Conservation (phyloP, 2,113 vertebrate species). For the Mormyrus lacerda region DNA sequence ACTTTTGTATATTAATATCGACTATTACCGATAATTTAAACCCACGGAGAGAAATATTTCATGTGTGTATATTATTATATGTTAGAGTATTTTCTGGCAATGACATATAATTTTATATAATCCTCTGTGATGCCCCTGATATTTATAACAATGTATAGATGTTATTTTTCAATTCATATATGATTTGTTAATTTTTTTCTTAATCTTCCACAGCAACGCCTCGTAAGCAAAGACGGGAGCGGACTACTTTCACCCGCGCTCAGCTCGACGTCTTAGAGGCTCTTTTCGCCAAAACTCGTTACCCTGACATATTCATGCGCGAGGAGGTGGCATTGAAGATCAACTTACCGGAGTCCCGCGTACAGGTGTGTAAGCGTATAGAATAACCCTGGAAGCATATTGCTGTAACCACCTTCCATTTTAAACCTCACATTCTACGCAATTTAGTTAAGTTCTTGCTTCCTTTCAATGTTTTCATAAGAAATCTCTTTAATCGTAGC, state of each 20-base stretch:
- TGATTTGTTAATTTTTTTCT: too few relatives aligned
- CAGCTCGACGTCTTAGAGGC: slow-evolving; percentile 92
- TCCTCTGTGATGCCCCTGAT: not conserved
- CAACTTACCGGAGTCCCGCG: slow-evolving; percentile 89
- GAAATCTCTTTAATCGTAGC: not conserved
- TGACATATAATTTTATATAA: not conserved
- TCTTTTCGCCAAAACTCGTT: slow-evolving; percentile 90
- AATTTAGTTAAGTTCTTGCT: not conserved
- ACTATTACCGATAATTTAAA: not conserved
- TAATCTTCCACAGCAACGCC: slow-evolving; percentile 69
- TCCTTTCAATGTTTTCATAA: not conserved
- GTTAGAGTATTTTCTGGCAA: not conserved
- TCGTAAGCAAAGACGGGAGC: slow-evolving; percentile 89
- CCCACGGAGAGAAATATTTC: not conserved
- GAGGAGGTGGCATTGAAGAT: slow-evolving; percentile 97
- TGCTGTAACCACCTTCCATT: not conserved
- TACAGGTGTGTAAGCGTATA: slow-evolving; percentile 64
- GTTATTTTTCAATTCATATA: not conserved
- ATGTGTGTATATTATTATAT: not conserved
- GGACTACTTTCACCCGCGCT: slow-evolving; percentile 91
- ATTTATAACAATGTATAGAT: not conserved
- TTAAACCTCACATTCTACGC: not conserved
- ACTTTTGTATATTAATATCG: not conserved
- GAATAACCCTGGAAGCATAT: not conserved
- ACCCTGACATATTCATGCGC: slow-evolving; percentile 97